Evolutionary conservation across 1,140 invertebrate species (phyloP).

Genomic region (Calosoma granatense): DNA sequence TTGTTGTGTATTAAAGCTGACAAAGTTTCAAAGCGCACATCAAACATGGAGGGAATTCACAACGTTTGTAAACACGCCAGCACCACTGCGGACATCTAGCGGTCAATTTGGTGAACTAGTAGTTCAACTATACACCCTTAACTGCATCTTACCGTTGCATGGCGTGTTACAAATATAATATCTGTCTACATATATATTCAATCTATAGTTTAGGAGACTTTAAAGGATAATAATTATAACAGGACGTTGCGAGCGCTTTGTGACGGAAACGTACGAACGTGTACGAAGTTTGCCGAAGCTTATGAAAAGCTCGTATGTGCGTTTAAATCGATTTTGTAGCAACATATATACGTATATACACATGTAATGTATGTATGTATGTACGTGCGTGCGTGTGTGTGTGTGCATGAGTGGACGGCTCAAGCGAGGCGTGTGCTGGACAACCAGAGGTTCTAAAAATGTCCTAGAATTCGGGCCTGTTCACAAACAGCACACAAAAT

Average conservation of each 20-base stretch:
- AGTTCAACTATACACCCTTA: too few relatives aligned
- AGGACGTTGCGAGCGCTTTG: neutral
- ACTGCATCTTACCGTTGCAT: too few relatives aligned
- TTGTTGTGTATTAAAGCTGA: neutral
- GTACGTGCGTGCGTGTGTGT: slow-evolving; percentile 1
- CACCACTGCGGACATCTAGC: too few relatives aligned
- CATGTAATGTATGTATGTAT: neutral
- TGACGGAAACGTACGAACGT: neutral
- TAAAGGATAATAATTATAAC: too few relatives aligned
- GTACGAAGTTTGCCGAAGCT: too few relatives aligned
- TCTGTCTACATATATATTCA: neutral
- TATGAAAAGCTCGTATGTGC: too few relatives aligned
- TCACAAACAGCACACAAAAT: neutral
- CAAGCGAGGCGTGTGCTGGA: neutral
- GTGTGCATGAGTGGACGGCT: neutral
- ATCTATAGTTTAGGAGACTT: neutral
- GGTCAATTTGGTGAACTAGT: too few relatives aligned
- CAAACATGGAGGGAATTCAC: neutral
- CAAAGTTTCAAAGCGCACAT: neutral
- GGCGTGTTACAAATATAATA: too few relatives aligned
- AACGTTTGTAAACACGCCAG: too few relatives aligned
- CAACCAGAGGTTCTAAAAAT: slow-evolving; percentile 15
- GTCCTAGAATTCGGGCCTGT: slow-evolving; percentile 12
- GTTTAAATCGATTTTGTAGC: too few relatives aligned
- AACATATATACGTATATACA: slow-evolving; percentile 1